Evolutionary conservation across 2,888 invertebrate species (phyloP), one percentile per base, ranked within the genome.

Genomic region (Rotaria macrura): DNA sequence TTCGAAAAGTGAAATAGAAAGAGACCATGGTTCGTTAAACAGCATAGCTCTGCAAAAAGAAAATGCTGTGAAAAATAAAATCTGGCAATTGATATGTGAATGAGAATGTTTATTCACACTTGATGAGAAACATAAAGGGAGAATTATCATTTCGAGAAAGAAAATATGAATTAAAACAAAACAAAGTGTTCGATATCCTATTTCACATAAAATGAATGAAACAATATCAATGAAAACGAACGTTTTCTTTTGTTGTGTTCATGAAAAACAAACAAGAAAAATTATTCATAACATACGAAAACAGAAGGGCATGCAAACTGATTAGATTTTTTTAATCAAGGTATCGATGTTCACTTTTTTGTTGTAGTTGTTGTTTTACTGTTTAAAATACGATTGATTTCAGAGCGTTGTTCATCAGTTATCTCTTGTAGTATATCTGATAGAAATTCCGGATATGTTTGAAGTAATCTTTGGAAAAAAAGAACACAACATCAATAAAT

Each of bases 11-110:
- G 79, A 79, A 10, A 79, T 6, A 9, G 79, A 79, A n/a, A 79
- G n/a, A 43, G 7, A n/a, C 79, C 79, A 79, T 9, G 79, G 79
- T 79, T 79, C 79, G 43, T 79, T 79, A n/a, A 79, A 79, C 6
- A 79, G 12, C 79, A 79, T 65, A 34, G 34, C 20, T 29, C 65
- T 65, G 17, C 34, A 65, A 65, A 14, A 65, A 65, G 34, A 34
- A 34, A 20, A 17, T 34, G 20, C 14, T 17, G 20, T 65, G 5
- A 65, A 7, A 57, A 49, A 12, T 14, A 17, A 38, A 34, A 17
- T 34, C 4, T 4, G 1, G n/a, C n/a, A n/a, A 1, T 65, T 3
- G 0, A 65, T 65, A 7, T 6, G 17, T 20, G 65, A 34, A 29
- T 20, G 17, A 29, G 9, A 34, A 65, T 20, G 7, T 65, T 65